phyloP scores from a whole-genome alignment of 2,113 vertebrate species.

The Cervus canadensis region DNA sequence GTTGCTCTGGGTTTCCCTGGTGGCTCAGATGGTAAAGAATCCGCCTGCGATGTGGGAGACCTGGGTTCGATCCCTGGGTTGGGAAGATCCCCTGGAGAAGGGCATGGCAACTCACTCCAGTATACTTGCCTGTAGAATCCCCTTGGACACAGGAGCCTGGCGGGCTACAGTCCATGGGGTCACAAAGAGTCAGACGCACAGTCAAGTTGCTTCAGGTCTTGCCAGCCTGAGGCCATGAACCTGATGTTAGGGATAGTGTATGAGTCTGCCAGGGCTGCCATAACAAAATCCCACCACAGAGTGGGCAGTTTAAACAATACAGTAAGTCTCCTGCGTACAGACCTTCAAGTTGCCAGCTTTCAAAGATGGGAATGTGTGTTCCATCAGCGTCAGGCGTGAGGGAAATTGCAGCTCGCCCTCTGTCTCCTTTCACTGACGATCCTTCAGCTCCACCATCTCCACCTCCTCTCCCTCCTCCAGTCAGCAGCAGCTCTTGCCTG shows the following conservation, averaged over 20 bases:
- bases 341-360: background rate
- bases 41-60: fast-evolving
- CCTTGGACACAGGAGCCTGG: background rate
- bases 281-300: background rate
- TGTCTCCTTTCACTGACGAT: background rate
- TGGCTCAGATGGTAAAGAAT: background rate
- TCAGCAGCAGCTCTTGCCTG: background rate
- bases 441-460: background rate
- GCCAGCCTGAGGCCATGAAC: background rate
- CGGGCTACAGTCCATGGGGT: background rate
- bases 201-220: background rate
- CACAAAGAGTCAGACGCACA: fast-evolving
- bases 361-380: background rate
- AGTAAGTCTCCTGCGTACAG: background rate
- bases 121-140: background rate
- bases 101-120: background rate
- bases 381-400: background rate
- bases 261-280: background rate
- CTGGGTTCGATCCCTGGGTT: background rate
- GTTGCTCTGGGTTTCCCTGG: background rate
- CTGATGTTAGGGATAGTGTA: background rate
- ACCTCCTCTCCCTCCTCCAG: background rate
- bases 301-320: background rate
- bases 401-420: background rate
- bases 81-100: background rate